A percentile compares a stretch with the other conserved stretches of the same genome.
Conservation (phyloP, 2,888 invertebrate genomes). For the Folsomia candida region DNA sequence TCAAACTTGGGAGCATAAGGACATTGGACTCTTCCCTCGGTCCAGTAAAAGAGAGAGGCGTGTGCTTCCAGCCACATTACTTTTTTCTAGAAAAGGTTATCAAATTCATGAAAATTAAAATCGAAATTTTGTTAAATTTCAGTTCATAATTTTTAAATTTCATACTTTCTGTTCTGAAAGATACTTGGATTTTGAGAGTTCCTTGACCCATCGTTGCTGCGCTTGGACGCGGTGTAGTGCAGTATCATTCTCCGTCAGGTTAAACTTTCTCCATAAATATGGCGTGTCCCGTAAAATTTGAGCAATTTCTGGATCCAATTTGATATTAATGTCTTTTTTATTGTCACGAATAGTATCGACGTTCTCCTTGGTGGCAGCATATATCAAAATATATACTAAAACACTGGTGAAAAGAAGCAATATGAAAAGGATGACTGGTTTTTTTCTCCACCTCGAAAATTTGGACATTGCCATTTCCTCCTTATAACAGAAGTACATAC, state of each 20-base stretch:
- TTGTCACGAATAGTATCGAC: not conserved
- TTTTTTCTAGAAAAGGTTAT: constrained; percentile 1
- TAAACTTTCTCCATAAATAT: constrained; percentile 4
- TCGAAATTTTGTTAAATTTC: not conserved
- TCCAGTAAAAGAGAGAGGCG: not conserved
- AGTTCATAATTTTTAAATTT: not conserved
- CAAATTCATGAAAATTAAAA: not conserved
- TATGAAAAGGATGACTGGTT: not conserved
- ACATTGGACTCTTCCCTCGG: not conserved
- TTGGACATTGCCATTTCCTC: too few relatives aligned
- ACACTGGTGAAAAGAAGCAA: too few relatives aligned
- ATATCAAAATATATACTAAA: too few relatives aligned
- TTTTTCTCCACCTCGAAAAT: not conserved
- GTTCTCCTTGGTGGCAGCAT: too few relatives aligned
- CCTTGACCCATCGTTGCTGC: constrained; percentile 8
- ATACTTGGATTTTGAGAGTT: not conserved
- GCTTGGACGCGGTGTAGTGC: not conserved
- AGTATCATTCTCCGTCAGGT: not conserved
- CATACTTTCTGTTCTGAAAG: not conserved
- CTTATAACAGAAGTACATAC: too few relatives aligned
- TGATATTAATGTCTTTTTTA: not conserved
- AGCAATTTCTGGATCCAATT: not conserved
- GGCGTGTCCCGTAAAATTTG: not conserved
- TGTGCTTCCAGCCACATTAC: constrained; percentile 2
- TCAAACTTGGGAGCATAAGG: constrained; percentile 8